These are phyloP conservation scores for Cheilosia pagana DNA, from an alignment of 2,888 invertebrate species.

Conservation along the genomic window DNA sequence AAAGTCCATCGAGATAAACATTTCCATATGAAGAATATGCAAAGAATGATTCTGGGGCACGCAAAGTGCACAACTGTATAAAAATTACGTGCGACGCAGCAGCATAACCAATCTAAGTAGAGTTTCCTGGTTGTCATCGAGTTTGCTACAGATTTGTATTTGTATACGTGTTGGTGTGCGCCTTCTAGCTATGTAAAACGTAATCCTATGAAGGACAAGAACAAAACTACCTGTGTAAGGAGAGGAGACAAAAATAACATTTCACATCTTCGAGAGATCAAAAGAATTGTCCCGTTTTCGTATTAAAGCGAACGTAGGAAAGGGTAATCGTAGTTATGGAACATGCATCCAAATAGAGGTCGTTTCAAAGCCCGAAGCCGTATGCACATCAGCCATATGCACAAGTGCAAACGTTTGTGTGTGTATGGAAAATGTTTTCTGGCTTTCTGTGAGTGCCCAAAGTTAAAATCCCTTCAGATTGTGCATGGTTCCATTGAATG, in stretches of 20 bases:
- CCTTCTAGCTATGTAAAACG: constrained; percentile 23
- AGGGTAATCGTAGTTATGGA: constrained; percentile 12
- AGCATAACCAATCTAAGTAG: constrained; percentile 7
- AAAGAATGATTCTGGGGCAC: constrained; percentile 31
- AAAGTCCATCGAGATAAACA: constrained; percentile 9
- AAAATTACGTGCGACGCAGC: constrained; percentile 22
- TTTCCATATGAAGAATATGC: no score
- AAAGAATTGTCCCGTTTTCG: constrained; percentile 47
- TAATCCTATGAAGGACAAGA: constrained; percentile 51
- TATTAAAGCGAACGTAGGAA: constrained; percentile 17
- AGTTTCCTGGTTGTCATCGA: constrained; percentile 46
- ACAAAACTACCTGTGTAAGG: constrained; percentile 25
- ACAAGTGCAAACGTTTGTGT: constrained; percentile 1
- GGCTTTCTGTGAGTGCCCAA: constrained; percentile 34
- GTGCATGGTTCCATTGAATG: constrained; percentile 25
- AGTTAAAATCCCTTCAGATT: constrained; percentile 38
- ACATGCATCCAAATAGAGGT: constrained; percentile 58
- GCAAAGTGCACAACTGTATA: constrained; percentile 29
- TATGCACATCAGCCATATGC: constrained; percentile 22
- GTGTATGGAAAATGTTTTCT: constrained; percentile 19
- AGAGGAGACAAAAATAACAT: constrained; percentile 23
- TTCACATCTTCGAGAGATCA: constrained; percentile 49
- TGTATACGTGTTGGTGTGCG: neutral
- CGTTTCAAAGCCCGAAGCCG: constrained; percentile 53
- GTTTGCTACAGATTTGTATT: neutral